Evolutionary conservation across 1,140 invertebrate species (phyloP), one percentile per base, ranked within the genome.

Genomic region (Drosophila bifasciata): DNA sequence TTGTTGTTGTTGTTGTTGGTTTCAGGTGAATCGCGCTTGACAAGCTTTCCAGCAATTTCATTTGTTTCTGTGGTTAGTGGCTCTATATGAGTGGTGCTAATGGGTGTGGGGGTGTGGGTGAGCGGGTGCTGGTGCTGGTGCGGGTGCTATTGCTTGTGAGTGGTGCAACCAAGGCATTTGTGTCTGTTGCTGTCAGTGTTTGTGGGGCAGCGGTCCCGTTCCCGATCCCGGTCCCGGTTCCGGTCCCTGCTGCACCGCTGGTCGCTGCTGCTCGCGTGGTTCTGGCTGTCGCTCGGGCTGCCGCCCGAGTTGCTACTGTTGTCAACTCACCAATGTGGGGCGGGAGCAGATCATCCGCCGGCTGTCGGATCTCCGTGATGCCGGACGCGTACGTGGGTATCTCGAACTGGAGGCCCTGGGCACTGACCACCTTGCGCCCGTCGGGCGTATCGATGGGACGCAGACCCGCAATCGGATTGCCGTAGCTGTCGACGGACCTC

Each of bases 321-420:
- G 58, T 78, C 40, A 91, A 91, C 90, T 91, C 90, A 91, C 90
- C 90, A 91, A 91, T 89, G 51, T 91, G 89, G 74, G 90, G 90
- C 58, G 90, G 90, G 76, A 91, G 75, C 68, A 91, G 61, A 69
- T 90, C 88, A 16, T 91, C 79, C 48, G 80, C 59, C 6, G 90
- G 90, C 55, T 90, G 76, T 39, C 80, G 76, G 59, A 91, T 90
- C 66, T 91, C 90, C 36, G 90, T 91, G 49, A 91, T 91, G 64
- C 90, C 90, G 46, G 90, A 91, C 13, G 90, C 90, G 75, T 91
- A 91, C 19, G 62, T 91, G 25, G 90, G 90, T 69, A 91, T 91
- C 88, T 91, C 90, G 46, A 91, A 91, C 69, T 91, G 88, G 28
- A 91, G 55, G 43, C 90, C 90, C 76, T 91, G 79, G 13, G 90